These are phyloP conservation scores for Volucella inflata DNA, from an alignment of 2,888 invertebrate species.

Conservation along the genomic window DNA sequence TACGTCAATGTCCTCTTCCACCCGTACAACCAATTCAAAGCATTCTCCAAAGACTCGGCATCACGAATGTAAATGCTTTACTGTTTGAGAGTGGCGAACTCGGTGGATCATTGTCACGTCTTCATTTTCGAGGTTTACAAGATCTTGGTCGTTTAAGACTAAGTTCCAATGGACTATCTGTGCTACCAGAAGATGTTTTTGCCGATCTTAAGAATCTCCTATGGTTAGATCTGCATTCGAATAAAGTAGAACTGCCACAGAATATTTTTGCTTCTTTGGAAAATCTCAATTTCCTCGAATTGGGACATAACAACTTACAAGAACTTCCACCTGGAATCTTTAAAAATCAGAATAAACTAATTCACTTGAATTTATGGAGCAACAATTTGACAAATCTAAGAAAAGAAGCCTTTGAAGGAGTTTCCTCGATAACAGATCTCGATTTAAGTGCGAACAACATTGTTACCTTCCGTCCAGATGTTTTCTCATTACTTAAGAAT, in stretches of 20 bases:
- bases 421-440: constrained; percentile 86
- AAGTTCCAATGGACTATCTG: constrained; percentile 86
- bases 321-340: constrained; percentile 87
- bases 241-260: constrained; percentile 86
- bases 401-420: constrained; percentile 87
- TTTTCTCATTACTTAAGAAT: constrained; percentile 87
- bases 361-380: constrained; percentile 88
- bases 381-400: constrained; percentile 88
- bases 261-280: constrained; percentile 86
- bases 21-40: constrained; percentile 83
- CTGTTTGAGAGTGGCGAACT: constrained; percentile 85
- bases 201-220: constrained; percentile 86
- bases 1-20: constrained; percentile 82
- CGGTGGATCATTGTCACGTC: constrained; percentile 85
- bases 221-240: constrained; percentile 87
- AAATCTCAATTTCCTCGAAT: constrained; percentile 86
- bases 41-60: constrained; percentile 81
- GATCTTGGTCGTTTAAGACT: constrained; percentile 86
- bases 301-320: constrained; percentile 88
- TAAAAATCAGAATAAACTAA: constrained; percentile 86
- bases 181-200: constrained; percentile 87
- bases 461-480: constrained; percentile 86
- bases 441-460: constrained; percentile 89
- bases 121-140: constrained; percentile 86
- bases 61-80: constrained; percentile 82